Evolutionary conservation across 1,140 invertebrate species (phyloP), one percentile per base, ranked within the genome.

Genomic region (Dinothrombium tinctorium): DNA sequence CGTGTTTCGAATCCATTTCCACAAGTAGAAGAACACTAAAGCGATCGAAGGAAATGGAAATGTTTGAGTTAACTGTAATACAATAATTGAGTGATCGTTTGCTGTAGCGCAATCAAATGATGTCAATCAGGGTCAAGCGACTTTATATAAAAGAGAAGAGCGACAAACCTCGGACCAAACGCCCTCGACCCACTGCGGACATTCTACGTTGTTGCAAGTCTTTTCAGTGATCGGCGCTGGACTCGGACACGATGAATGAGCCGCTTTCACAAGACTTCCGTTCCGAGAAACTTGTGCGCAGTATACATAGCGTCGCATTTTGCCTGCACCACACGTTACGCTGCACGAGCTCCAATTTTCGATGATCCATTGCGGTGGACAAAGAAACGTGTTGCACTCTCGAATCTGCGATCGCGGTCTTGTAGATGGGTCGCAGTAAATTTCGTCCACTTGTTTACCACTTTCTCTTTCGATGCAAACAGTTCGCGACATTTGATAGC

Each of bases 271-370:
- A 24, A 72, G 49, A 64, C 66, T 40, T 62, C 62, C 51, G 77
- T 76, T 1, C 41, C 11, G 7, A 47, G 41, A 24, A 28, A 70
- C 56, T 76, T 73, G 22, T 9, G 71, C 71, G 53, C 83, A 89
- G 47, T 74, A 69, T 36, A 87, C 76, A 40, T 69, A 62, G 23
- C 82, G 65, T 21, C 69, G 67, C 51, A 72, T 65, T 28, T 71
- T 67, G 15, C 81, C 81, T 26, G 74, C 74, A 2, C 79, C 82
- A 54, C 83, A 89, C n/a, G 65, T 71, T 4, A 67, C 68, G 33
- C 73, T 76, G 59, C 83, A 87, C 25, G 66, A 56, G 35, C 74
- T 74, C 82, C 84, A 92, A 46, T 81, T 74, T 29, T 74, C 74
- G n/a, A 73, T 69, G 49, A 76, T 68, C 84, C 84, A 92, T 40